Evolutionary conservation across 2,888 invertebrate genomes (phyloP).

Genomic region (Bembecia ichneumoniformis): DNA sequence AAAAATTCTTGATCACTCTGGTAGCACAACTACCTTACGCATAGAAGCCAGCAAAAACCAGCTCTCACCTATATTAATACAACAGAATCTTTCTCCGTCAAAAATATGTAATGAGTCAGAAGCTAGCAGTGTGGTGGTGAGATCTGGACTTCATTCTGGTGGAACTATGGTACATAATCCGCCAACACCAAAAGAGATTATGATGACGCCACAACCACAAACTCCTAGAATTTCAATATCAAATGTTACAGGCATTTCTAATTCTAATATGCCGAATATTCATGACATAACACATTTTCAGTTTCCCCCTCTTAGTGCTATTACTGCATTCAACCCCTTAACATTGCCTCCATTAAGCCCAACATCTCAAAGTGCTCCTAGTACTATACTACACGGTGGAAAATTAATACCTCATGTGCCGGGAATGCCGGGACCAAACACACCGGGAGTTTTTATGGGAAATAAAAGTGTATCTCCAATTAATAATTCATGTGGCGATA

Average conservation of each 20-base stretch:
- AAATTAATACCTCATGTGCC: conserved; percentile 89
- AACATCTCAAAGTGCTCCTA: conserved; percentile 70
- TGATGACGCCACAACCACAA: conserved; percentile 54
- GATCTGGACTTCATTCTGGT: conserved; percentile 86
- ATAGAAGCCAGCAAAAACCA: conserved; percentile 77
- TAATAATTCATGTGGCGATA: conserved; percentile 26
- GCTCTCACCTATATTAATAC: conserved; percentile 70
- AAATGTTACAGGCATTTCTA: conserved; percentile 66
- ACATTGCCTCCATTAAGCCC: conserved; percentile 73
- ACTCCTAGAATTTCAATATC: conserved; percentile 72
- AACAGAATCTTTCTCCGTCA: conserved; percentile 61
- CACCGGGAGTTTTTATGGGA: conserved; percentile 56
- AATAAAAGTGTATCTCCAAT: conserved; percentile 31
- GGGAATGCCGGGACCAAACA: conserved; percentile 88
- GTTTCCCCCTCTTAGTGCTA: conserved; percentile 78
- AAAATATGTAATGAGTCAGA: conserved; percentile 57
- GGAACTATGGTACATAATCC: conserved; percentile 82
- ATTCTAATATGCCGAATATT: conserved; percentile 67
- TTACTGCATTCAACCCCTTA: conserved; percentile 79
- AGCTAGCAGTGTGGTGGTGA: conserved; percentile 81
- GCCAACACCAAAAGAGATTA: conserved; percentile 61
- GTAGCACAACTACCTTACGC: conserved; percentile 77
- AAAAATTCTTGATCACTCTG: conserved; percentile 78
- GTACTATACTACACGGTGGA: conserved; percentile 77
- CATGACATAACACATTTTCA: conserved; percentile 72